Evolutionary conservation across 1,140 invertebrate genomes (phyloP).

Genomic region (Nasonia giraulti): DNA sequence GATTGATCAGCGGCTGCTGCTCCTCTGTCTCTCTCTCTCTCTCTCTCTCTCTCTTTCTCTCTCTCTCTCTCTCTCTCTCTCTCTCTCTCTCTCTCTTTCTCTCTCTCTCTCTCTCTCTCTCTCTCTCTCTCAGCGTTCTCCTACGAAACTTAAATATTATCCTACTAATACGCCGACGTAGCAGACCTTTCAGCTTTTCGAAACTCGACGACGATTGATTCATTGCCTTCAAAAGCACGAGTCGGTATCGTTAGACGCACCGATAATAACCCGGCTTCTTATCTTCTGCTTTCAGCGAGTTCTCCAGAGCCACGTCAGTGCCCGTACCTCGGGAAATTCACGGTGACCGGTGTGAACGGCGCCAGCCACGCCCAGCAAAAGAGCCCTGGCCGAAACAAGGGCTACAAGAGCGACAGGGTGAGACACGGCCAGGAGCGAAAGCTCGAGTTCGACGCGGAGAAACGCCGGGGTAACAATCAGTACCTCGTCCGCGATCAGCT

Average conservation of each 20-base stretch:
- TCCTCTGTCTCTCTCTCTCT: background rate
- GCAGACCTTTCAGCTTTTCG: background rate
- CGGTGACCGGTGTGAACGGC: conserved; percentile 76
- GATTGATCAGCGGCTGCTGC: background rate
- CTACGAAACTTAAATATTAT: background rate
- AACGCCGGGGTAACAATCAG: conserved; percentile 69
- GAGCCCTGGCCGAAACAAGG: conserved; percentile 67
- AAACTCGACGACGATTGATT: no score
- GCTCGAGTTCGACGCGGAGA: conserved; percentile 67
- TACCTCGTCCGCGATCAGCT: conserved; percentile 64
- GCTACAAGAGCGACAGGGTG: conserved; percentile 64
- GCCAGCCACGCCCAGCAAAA: conserved; percentile 58
- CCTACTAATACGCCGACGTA: background rate
- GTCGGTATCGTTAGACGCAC: no score
- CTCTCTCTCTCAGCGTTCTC: background rate
- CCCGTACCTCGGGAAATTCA: conserved; percentile 82
- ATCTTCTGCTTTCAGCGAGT: conserved; percentile 77
- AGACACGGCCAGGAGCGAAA: conserved; percentile 68
- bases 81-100: background rate
- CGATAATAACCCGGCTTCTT: no score
- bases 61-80: background rate
- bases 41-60: background rate
- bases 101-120: background rate
- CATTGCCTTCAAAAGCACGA: no score
- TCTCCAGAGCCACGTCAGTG: conserved; percentile 79